Base-by-base conservation (phyloP, 2,888 invertebrate genomes). In the Formica aserva region DNA sequence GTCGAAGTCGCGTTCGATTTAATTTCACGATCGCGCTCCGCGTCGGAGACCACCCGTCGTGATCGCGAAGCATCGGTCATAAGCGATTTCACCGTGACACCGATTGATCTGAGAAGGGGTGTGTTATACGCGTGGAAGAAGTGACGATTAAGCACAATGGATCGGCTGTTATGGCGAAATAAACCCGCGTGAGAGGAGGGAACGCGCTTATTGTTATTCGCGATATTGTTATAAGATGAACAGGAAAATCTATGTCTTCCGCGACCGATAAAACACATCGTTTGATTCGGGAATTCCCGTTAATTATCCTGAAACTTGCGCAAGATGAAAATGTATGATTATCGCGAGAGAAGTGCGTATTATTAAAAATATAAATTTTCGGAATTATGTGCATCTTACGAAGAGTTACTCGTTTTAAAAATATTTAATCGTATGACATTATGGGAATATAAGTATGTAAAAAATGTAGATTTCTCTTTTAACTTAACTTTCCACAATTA, bases 101-200 rank as follows among this genome's bases (percentile, higher is more conserved):
- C 52, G 76, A 75, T 78, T 67, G 65, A 85, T 83, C 72, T 29
- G 32, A 26, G 38, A n/a, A 41, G 62, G 81, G 72, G 76, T 66
- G 82, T 18, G 71, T 57, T 32, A 13, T 13, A 22, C 29, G 57
- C 22, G 22, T 26, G 57, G 72, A 81, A 76, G 41, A 62, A 22
- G 62, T n/a, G 8, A 52, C 85, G 84, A 90, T 90, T 86, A 80
- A 82, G 66, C 66, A 83, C 86, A 82, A 90, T 83, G 55, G 45
- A n/a, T 45, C 76, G 66, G 75, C 81, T 82, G 81, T 88, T 84
- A 83, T 35, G 74, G 67, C 11, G 82, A 80, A 80, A 86, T 72
- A 71, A 87, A 72, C 9, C 55, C 48, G 29, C 57, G 71, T 22
- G 57, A 52, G 52, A 32, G 35, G 55, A 55, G 55, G 38, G 76